phyloP scores from a whole-genome alignment of 1,140 invertebrate genomes.

The Formica exsecta region DNA sequence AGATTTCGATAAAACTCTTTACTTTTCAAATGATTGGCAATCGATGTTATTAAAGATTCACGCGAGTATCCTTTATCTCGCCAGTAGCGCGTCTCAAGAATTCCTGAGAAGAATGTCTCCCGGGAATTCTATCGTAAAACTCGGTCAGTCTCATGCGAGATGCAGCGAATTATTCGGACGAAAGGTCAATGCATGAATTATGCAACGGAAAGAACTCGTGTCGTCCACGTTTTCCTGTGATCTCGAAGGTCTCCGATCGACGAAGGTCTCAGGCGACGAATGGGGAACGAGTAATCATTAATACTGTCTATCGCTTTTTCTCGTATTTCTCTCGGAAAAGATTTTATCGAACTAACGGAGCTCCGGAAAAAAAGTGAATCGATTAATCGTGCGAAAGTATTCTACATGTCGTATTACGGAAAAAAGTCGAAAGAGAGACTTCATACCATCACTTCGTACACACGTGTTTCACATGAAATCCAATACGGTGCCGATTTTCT shows the following conservation, averaged over 20 bases:
- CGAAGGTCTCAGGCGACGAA: not conserved
- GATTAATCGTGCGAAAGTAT: conserved; percentile 7
- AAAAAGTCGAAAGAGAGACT: conserved; percentile 14
- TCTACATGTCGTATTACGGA: conserved; percentile 4
- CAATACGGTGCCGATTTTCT: not conserved
- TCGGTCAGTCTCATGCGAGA: conserved; percentile 43
- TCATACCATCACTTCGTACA: not conserved
- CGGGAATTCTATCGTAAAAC: conserved; percentile 25
- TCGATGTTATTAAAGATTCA: conserved; percentile 28
- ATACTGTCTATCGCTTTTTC: conserved; percentile 13
- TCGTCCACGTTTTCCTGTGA: conserved; percentile 32
- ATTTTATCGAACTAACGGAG: not conserved
- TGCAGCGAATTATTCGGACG: conserved; percentile 20
- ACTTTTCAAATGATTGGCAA: not conserved
- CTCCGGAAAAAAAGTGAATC: not conserved
- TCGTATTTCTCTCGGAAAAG: conserved; percentile 1
- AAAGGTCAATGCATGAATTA: conserved; percentile 59
- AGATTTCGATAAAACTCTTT: not conserved
- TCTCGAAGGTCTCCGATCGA: conserved; percentile 25
- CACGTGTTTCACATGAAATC: not conserved
- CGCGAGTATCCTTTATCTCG: not conserved
- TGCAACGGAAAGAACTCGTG: conserved; percentile 21
- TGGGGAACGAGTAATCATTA: conserved; percentile 33
- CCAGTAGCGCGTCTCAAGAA: not conserved
- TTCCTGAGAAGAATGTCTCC: conserved; percentile 5